Base-by-base conservation (phyloP, 1,140 invertebrate species). In the Cherax quadricarinatus region DNA sequence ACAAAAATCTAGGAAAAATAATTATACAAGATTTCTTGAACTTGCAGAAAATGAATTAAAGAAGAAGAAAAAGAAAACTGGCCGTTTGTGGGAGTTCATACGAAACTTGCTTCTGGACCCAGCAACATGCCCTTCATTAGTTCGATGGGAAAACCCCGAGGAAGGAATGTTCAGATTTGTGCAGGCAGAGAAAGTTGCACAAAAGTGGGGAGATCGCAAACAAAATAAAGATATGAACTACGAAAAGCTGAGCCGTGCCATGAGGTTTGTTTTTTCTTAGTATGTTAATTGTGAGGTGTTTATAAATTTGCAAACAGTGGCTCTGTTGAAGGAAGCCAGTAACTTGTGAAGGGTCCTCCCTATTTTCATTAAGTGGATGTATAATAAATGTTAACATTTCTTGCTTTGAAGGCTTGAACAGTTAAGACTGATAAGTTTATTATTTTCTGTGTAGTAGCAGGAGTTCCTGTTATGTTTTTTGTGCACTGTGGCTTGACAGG, bases 211-310 rank as follows among this genome's bases (percentile, higher is more conserved):
- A 5, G 93, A 93, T 73, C 83, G 87, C 24, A 91, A 91, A 30
- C 73, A 66, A 30, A 99, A 99, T 94, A 96, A 97, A 41, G 97
- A 97, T 94, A 99, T 99, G 98, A 98, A 97, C n/a, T 99, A 98
- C 94, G 98, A 99, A 95, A 99, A 99, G 95, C 96, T 99, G 92
- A 98, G 97, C 95, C 95, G 98, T 94, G 98, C 98, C 4, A 98
- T 99, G 98, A 97, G 98, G 97, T 98, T 24, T 82, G 89, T 48
- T 18, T 1, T 1, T 41, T 41, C 30, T 41, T 41, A 41, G 30
- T 41, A 41, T 41, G 30, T 41, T 41, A 41, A 41, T 73, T 21
- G 66, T 16, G n/a, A n/a, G n/a, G 66, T 3, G 66, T 14, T 16
- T 16, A 16, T 70, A 70, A 70, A 70, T n/a, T 70, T 70, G 14